Percentiles rank a stretch among this genome's conserved stretches.
Conservation (phyloP, 1,140 invertebrate species). For the Pseudomyrmex cubaensis region DNA sequence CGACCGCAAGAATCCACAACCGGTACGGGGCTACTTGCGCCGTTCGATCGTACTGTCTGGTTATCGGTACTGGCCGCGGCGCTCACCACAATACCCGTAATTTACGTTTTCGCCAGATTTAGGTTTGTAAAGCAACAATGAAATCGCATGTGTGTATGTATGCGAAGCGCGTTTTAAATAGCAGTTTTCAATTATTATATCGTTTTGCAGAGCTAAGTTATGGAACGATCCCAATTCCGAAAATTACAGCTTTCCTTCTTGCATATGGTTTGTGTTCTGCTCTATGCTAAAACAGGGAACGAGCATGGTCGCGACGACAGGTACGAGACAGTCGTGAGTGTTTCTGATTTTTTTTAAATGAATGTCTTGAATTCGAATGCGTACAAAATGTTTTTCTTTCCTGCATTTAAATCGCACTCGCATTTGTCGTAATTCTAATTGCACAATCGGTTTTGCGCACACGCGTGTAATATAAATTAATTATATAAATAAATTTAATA, state of each 20-base stretch:
- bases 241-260: conserved; percentile 88
- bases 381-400: too few species aligned
- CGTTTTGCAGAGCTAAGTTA: conserved; percentile 78
- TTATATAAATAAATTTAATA: not conserved
- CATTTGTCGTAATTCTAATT: not conserved
- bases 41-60: conserved; percentile 92
- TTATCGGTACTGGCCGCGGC: conserved; percentile 90
- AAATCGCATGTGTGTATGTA: not conserved
- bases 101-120: conserved; percentile 90
- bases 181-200: not conserved
- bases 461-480: not conserved
- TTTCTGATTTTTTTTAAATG: too few species aligned
- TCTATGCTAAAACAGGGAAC: conserved; percentile 95
- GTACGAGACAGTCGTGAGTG: conserved; percentile 82
- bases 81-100: conserved; percentile 90
- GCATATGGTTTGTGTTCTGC: conserved; percentile 95
- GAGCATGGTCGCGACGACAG: conserved; percentile 90
- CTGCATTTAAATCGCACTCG: not conserved
- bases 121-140: conserved; percentile 75
- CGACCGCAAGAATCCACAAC: conserved; percentile 92
- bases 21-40: conserved; percentile 93
- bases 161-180: not conserved
- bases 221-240: conserved; percentile 85
- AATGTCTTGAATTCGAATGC: too few species aligned
- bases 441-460: too few species aligned